Conservation (phyloP, 2,888 invertebrate species). For the Gisinianus flammeolus region DNA sequence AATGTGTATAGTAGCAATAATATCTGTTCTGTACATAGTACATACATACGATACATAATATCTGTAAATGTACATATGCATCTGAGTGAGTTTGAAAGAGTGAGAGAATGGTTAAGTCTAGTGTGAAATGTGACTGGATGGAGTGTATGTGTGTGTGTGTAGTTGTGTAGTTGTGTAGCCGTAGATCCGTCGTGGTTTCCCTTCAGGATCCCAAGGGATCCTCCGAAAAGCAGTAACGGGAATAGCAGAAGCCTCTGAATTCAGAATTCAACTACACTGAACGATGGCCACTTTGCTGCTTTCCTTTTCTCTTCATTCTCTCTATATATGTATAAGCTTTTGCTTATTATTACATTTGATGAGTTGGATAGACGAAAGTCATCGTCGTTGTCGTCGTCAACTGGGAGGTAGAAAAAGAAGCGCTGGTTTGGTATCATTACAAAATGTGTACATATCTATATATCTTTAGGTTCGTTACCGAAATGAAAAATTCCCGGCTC, state of each 20-base stretch:
- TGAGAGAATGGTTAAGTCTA: conserved; percentile 39
- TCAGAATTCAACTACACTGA: conserved; percentile 15
- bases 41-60: neutral
- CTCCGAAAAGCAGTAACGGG: conserved; percentile 10
- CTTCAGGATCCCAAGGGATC: conserved; percentile 41
- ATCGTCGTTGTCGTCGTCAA: conserved; percentile 29
- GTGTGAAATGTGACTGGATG: conserved; percentile 48
- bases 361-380: conserved; percentile 8
- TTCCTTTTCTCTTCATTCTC: neutral
- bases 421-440: too few relatives aligned
- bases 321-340: neutral
- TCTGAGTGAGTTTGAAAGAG: conserved; percentile 5
- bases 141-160: too few relatives aligned
- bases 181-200: conserved; percentile 46
- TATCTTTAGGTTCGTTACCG: neutral
- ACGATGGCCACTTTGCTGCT: conserved; percentile 46
- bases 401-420: neutral
- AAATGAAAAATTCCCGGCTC: conserved; percentile 18
- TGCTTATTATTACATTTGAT: conserved; percentile 21
- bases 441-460: neutral
- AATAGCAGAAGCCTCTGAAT: neutral
- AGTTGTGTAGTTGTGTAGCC: too few relatives aligned
- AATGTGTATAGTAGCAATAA: neutral
- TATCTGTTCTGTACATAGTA: conserved; percentile 4
- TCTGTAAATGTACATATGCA: neutral